phyloP scores from a whole-genome alignment of 2,113 vertebrate genomes.

The Labrus mixtus region DNA sequence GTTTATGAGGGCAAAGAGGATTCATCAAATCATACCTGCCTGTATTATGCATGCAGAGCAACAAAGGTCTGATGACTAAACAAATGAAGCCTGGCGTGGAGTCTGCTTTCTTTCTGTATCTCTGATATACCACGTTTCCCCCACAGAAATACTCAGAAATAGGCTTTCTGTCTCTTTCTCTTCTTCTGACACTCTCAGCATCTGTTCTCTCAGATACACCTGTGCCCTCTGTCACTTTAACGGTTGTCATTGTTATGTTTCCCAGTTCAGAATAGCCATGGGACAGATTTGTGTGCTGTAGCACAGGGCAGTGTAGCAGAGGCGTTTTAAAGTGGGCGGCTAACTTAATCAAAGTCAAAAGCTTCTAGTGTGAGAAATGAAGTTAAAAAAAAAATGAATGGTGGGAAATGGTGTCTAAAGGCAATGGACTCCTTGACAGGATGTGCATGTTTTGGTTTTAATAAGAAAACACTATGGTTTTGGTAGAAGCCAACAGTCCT shows the following conservation, averaged over 20 bases:
- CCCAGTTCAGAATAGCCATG: slow-evolving; percentile 18
- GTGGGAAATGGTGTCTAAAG: neutral
- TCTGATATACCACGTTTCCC: neutral
- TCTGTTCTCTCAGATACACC: slow-evolving; percentile 28
- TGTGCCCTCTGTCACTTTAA: slow-evolving; percentile 15
- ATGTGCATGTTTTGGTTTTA: no score
- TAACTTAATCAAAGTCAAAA: slow-evolving; percentile 60
- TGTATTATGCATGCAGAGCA: slow-evolving; percentile 54
- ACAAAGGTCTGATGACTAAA: slow-evolving; percentile 49
- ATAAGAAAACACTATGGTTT: no score
- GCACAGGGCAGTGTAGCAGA: slow-evolving; percentile 18
- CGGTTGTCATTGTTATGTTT: slow-evolving; percentile 37
- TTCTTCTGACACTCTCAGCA: neutral
- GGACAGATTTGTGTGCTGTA: slow-evolving; percentile 26
- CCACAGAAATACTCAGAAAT: slow-evolving; percentile 1
- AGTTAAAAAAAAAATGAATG: slow-evolving; percentile 33
- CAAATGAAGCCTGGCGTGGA: slow-evolving; percentile 23
- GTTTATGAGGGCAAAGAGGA: slow-evolving; percentile 54
- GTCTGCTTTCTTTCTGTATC: neutral
- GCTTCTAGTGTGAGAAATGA: slow-evolving; percentile 18
- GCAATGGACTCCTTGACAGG: no score
- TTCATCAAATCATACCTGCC: slow-evolving; percentile 52
- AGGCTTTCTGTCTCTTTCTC: neutral
- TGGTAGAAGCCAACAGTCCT: no score
- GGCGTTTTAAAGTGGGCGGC: slow-evolving; percentile 41